Base-by-base conservation (phyloP, 1,140 invertebrate genomes). In the Arion vulgaris region DNA sequence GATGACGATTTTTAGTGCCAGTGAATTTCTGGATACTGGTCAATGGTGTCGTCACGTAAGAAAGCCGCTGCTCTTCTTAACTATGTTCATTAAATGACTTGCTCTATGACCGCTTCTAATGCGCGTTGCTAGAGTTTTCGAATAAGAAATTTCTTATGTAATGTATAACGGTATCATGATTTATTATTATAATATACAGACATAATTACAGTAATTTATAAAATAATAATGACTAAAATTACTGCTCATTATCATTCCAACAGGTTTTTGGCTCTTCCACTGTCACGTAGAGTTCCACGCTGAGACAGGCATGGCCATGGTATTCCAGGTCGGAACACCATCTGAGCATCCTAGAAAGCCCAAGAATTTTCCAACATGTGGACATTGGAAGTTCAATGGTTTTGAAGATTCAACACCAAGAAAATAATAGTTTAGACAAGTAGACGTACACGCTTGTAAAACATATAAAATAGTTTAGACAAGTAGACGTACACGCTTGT, bases 261-360 rank as follows among this genome's bases (percentile, higher is more conserved):
- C 71, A 88, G 87, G 89, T 57, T 85, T 86, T n/a, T 91, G 90
- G 90, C 81, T 91, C 13, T 83, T 89, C 23, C 89, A 90, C 45
- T 90, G 89, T 45, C 89, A 90, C 78, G 84, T 91, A n/a, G 89
- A 87, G 11, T 87, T 88, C 62, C 90, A 91, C 77, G 83, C 88
- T 38, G 86, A 85, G 66, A 85, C 86, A 53, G 90, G 90, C 15
- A 88, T 91, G 87, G 81, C 85, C 23, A 62, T 90, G 79, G 80
- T 90, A 23, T 57, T 91, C 28, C 85, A 88, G 71, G 88, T 88
- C 5, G 69, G 49, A 4, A 34, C 69, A 0, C 28, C 81, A 0
- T 68, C 84, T 13, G 66, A 87, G 38, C 86, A 87, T 85, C 79
- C 84, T 11, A 41, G 71, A n/a, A 39, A 76, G 11, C 88, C 88